Evolutionary conservation across 2,113 vertebrate genomes (phyloP).

Genomic region (Procavia capensis): DNA sequence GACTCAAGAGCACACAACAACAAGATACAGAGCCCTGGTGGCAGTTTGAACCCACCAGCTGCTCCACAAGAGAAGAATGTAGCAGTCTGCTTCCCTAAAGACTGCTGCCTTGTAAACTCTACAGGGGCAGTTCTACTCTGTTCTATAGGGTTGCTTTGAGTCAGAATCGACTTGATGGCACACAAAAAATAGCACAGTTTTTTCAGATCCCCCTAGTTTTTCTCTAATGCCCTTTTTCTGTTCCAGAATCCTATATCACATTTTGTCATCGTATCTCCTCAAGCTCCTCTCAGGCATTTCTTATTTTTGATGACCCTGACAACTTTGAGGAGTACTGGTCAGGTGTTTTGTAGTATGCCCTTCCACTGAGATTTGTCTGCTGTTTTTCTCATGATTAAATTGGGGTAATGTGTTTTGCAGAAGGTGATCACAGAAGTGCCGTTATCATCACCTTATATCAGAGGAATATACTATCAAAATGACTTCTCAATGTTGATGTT

Average conservation of each 20-base stretch:
- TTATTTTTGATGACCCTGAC: slow-evolving; percentile 30
- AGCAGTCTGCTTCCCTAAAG: too few species aligned
- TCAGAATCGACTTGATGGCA: too few species aligned
- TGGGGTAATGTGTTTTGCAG: neutral
- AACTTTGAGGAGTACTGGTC: neutral
- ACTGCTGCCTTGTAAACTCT: too few species aligned
- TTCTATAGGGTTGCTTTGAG: too few species aligned
- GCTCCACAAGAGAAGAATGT: too few species aligned
- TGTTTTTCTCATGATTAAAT: slow-evolving; percentile 28
- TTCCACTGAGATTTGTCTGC: neutral
- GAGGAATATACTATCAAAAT: neutral
- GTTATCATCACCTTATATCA: slow-evolving; percentile 28
- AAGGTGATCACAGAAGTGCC: neutral
- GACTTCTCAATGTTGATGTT: too few species aligned
- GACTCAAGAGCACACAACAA: too few species aligned
- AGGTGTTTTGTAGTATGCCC: neutral
- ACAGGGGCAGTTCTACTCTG: too few species aligned
- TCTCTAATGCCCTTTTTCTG: neutral
- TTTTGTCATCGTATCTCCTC: slow-evolving; percentile 10
- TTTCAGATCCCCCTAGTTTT: neutral
- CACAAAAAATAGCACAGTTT: neutral
- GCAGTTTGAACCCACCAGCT: too few species aligned
- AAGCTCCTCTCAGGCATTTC: slow-evolving; percentile 34
- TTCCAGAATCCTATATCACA: neutral
- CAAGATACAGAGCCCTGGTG: too few species aligned